phyloP scores from a whole-genome alignment of 2,888 invertebrate genomes.

The Pandemis corylana region DNA sequence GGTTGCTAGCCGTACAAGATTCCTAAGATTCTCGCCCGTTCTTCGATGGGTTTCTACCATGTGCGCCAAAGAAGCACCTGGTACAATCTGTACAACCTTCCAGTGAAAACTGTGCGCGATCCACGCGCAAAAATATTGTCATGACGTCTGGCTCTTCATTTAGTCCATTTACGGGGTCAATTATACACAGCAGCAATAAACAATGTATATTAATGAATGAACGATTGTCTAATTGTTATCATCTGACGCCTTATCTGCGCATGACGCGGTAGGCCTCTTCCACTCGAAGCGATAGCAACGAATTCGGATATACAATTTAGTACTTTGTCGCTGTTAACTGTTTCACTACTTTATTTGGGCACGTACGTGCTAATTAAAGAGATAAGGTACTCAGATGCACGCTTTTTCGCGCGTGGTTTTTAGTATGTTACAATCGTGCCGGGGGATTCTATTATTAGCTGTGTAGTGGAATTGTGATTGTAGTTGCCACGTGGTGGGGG shows the following conservation, averaged over 20 bases:
- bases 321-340: neutral
- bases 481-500: neutral
- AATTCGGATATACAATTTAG: neutral
- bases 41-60: too few relatives aligned
- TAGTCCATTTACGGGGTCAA: neutral
- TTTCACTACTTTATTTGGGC: neutral
- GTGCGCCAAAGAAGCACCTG: too few relatives aligned
- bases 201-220: neutral
- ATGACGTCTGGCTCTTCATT: neutral
- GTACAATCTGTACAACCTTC: too few relatives aligned
- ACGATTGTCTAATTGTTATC: constrained; percentile 9
- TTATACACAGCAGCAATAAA: neutral
- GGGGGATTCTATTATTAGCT: neutral
- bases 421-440: neutral
- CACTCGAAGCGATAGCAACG: neutral
- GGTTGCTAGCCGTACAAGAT: too few relatives aligned
- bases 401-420: neutral
- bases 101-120: neutral
- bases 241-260: neutral
- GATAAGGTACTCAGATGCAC: neutral
- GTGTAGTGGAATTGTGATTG: neutral
- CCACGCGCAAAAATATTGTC: neutral
- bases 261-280: neutral
- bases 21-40: too few relatives aligned
- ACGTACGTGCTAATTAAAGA: neutral